Conservation (phyloP, 2,113 vertebrate genomes). For the Eulacestoma nigropectus region DNA sequence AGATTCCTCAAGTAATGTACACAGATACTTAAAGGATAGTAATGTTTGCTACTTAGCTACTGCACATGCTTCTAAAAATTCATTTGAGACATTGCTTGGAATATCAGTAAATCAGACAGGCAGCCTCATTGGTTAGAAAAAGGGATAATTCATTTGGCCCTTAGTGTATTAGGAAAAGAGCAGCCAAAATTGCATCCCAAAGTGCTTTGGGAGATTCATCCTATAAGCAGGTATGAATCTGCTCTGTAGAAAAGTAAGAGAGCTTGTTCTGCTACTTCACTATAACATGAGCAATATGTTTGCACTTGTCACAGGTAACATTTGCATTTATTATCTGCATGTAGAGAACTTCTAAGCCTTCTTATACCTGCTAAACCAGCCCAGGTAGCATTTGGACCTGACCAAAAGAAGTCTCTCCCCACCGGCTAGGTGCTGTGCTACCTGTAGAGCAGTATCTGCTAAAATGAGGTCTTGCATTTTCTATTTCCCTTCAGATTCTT, state of each 20-base stretch:
- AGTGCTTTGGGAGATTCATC: background rate
- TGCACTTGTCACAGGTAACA: slow-evolving; percentile 28
- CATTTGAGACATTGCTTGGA: background rate
- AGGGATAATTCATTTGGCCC: background rate
- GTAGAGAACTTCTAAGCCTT: slow-evolving; percentile 8
- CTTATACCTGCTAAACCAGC: slow-evolving; percentile 9
- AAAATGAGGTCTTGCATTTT: background rate
- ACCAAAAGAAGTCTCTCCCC: slow-evolving; percentile 43
- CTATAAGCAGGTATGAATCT: background rate
- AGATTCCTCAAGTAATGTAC: background rate
- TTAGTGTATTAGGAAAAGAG: background rate
- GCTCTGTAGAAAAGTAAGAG: background rate
- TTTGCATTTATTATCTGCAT: slow-evolving; percentile 39
- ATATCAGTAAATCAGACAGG: background rate
- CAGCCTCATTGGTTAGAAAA: background rate
- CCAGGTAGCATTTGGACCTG: background rate
- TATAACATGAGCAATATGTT: slow-evolving; percentile 32
- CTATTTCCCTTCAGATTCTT: background rate
- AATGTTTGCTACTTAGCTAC: background rate
- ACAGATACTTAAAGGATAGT: background rate
- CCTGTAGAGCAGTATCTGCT: background rate
- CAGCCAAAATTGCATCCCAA: background rate
- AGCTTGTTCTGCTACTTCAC: slow-evolving; percentile 21
- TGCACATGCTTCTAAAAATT: background rate
- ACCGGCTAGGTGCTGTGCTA: background rate